Evolutionary conservation across 2,888 invertebrate species (phyloP).

Genomic region (Oscheius sp.): DNA sequence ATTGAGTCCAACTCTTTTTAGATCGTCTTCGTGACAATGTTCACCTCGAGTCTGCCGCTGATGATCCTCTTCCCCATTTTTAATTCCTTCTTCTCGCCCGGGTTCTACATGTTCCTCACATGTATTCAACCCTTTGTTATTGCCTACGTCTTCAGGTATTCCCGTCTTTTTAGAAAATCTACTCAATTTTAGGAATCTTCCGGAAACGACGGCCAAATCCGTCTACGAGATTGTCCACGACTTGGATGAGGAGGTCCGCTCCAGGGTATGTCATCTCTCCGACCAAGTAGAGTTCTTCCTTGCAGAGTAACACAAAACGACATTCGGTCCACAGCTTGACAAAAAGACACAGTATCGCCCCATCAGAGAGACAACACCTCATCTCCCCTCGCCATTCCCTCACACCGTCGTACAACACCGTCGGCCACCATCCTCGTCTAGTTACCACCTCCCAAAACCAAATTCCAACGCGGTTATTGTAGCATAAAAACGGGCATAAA

Average conservation of each 20-base stretch:
- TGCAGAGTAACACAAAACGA: constrained; percentile 20
- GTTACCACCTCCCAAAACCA: too few relatives aligned
- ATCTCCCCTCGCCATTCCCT: background rate
- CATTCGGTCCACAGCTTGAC: background rate
- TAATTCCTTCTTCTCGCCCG: constrained; percentile 44
- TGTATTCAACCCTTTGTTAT: constrained; percentile 35
- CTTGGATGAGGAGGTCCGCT: constrained; percentile 46
- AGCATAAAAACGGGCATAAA: constrained; percentile 5
- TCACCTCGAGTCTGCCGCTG: constrained; percentile 39
- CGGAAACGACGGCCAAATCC: constrained; percentile 45
- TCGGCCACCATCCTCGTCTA: too few relatives aligned
- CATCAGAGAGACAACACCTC: constrained; percentile 1
- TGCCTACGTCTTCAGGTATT: background rate
- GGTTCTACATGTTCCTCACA: constrained; percentile 39
- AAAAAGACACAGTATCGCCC: background rate
- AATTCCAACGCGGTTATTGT: too few relatives aligned
- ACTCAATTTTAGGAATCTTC: constrained; percentile 41
- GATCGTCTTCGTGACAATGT: constrained; percentile 33
- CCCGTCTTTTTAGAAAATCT: background rate
- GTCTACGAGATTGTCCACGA: constrained; percentile 53
- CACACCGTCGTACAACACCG: too few relatives aligned
- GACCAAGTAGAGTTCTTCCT: background rate
- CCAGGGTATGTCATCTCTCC: constrained; percentile 37
- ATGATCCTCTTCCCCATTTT: constrained; percentile 42
- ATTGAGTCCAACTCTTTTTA: constrained; percentile 34